Base-by-base conservation (phyloP, 2,888 invertebrate genomes). In the Scotopteryx bipunctaria region DNA sequence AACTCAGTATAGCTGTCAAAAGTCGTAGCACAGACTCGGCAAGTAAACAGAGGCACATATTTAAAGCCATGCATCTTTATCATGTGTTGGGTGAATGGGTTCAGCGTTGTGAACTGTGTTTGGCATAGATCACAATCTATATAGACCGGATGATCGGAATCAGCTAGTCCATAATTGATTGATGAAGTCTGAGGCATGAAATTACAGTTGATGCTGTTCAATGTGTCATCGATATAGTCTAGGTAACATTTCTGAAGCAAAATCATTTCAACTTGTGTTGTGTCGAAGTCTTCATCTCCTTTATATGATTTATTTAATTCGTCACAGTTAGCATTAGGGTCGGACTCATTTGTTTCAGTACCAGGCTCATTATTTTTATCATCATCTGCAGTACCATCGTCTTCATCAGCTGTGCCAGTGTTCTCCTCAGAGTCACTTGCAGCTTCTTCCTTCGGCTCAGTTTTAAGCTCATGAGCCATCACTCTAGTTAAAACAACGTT, bases 221-320 rank as follows among this genome's bases (percentile, higher is more conserved):
- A 47, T 6, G 73, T 67, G 1, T 64, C 57, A 42, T 71, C 69
- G 1, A 91, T 61, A 61, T 91, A 91, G 9, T 91, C 83, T 61
- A 74, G 81, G 56, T 87, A 91, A 54, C 81, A 80, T 57, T 83
- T 81, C 32, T 90, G 80, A 16, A 91, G 58, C 3, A 87, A 55
- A n/a, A 91, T 71, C 9, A 91, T 59, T 62, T 91, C 91, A 25
- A 82, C 78, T 16, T 81, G 64, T 11, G 91, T 88, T 1, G 89
- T 74, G 69, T 91, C 91, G 68, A 87, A 89, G 48, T 91, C 90
- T 61, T 84, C 79, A 42, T 81, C 77, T 0, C 90, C 90, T 59
- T 73, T 73, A 53, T 89, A 90, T 19, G 32, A 27, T 37, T 45
- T 46, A 9, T 40, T 27, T 11, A 47, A n/a, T 11, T 43, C 15